These are phyloP conservation scores for Idris sp. DNA, from an alignment of 1,140 invertebrate species.

Conservation along the genomic window DNA sequence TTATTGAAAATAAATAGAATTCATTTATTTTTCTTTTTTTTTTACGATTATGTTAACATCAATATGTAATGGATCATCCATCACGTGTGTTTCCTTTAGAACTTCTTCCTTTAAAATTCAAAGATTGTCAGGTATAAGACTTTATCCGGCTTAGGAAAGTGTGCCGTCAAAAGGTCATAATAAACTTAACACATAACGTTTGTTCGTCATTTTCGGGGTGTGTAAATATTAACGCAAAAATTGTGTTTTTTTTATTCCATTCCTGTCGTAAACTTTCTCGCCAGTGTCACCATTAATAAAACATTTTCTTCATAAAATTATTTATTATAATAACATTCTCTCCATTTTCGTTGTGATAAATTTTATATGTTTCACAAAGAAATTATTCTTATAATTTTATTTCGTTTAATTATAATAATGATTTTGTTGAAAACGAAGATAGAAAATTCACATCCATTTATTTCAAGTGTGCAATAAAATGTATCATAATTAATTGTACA, in stretches of 20 bases:
- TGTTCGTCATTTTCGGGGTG: conserved; percentile 48
- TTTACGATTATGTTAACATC: conserved; percentile 10
- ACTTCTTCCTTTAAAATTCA: conserved; percentile 46
- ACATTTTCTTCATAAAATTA: not conserved
- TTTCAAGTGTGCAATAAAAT: too few species aligned
- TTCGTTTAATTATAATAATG: too few species aligned
- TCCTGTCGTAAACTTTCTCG: not conserved
- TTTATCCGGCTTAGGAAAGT: conserved; percentile 71
- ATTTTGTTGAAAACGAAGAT: too few species aligned
- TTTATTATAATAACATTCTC: too few species aligned
- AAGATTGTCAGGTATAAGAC: conserved; percentile 58
- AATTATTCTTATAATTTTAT: too few species aligned
- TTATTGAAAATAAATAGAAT: too few species aligned
- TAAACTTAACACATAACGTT: conserved; percentile 52
- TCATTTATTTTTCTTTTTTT: too few species aligned
- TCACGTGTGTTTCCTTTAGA: conserved; percentile 27
- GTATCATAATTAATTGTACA: too few species aligned
- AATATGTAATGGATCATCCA: conserved; percentile 8
- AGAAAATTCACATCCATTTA: too few species aligned
- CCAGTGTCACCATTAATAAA: conserved; percentile 2
- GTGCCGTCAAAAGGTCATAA: conserved; percentile 72
- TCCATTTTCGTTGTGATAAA: too few species aligned
- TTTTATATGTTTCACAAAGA: too few species aligned
- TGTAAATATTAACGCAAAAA: conserved; percentile 24
- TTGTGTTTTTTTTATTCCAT: conserved; percentile 1